Evolutionary conservation across 1,140 invertebrate genomes (phyloP).

Genomic region (Theocolax elegans): DNA sequence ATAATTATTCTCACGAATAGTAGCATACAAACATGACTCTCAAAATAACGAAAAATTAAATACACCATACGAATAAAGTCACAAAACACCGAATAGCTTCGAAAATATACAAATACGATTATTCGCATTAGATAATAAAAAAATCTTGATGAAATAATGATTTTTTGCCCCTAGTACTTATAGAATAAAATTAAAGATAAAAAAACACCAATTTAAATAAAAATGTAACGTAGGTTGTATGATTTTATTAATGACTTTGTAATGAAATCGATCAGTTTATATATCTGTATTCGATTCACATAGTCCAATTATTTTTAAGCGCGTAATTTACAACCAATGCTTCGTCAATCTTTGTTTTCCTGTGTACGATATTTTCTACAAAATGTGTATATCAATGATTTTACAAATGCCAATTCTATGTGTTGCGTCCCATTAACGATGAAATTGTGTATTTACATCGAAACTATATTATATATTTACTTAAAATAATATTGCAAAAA

Average conservation of each 20-base stretch:
- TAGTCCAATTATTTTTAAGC: conserved; percentile 15
- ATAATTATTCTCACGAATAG: too few species aligned
- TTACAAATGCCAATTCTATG: not conserved
- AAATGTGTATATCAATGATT: not conserved
- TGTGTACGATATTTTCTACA: not conserved
- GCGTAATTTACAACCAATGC: not conserved
- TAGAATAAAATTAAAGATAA: too few species aligned
- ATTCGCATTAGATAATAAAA: not conserved
- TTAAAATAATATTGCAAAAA: conserved; percentile 6
- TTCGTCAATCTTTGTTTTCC: conserved; percentile 1
- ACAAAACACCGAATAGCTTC: not conserved
- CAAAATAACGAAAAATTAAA: too few species aligned
- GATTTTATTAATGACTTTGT: too few species aligned
- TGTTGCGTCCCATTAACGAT: conserved; percentile 14
- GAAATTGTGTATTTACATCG: conserved; percentile 33
- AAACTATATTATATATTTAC: conserved; percentile 8
- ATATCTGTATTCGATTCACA: too few species aligned
- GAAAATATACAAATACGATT: not conserved
- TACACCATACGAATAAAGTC: not conserved
- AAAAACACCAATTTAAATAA: conserved; percentile 17
- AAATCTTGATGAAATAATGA: not conserved
- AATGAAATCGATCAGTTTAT: too few species aligned
- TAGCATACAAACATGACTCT: too few species aligned
- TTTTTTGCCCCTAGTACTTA: not conserved
- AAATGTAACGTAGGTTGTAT: too few species aligned